Evolutionary conservation across 2,113 vertebrate genomes (phyloP), one percentile per base, ranked within the genome.

Genomic region (Nettapus auritus): DNA sequence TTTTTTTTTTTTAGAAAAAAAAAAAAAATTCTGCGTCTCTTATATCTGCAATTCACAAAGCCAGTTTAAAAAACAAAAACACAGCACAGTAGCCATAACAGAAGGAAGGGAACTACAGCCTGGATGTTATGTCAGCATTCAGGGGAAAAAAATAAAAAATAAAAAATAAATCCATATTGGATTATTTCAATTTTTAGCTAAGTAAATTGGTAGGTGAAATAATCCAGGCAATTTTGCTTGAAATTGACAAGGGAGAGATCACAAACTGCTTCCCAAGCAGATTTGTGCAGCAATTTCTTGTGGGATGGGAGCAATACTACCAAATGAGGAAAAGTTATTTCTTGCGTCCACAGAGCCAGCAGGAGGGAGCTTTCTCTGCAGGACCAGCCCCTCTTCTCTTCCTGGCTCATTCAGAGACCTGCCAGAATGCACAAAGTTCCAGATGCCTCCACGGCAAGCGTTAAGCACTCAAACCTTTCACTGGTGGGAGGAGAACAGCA

Each of bases 1-100:
- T 3, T 2, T 31, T 23, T 33, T 69, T 34, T 4, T 2, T 2
- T 23, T 25, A 6, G 19, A 9, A 13, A 0, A 1, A 15, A 36
- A 22, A 36, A 4, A 74, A 59, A 13, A 62, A 69, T 86, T 86
- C 20, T 46, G 34, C 71, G 57, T 33, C 46, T 70, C 48, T 80
- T 48, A 8, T 16, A 33, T 0, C 36, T 87, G 40, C 64, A 78
- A 40, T 59, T 89, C 34, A n/a, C 29, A 66, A 33, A 25, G 50
- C 29, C 28, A 48, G 40, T 40, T 81, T 83, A 23, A 50, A 50
- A 50, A 50, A 12, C 3, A 48, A 75, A 59, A 87, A 34, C 53
- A 16, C 50, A 42, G 63, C 33, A 29, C 33, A 73, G 34, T 29
- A 56, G 53, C 9, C n/a, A 36, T 62, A 9, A 34, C 59, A 36